Conservation (phyloP, 2,113 vertebrate species). For the Cavia aperea region DNA sequence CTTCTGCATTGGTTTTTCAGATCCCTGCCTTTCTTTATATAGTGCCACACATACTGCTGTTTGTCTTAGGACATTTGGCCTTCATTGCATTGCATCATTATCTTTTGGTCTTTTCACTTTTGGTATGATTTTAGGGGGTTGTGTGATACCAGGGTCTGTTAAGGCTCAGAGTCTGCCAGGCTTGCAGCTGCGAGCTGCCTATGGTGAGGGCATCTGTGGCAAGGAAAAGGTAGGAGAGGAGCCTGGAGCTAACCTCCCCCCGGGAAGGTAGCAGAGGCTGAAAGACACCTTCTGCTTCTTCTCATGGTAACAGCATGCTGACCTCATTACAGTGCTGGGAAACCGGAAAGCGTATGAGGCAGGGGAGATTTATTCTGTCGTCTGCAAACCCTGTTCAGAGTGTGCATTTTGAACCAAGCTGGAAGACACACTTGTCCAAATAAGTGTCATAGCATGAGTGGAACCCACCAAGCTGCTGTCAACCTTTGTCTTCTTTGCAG, state of each 20-base stretch:
- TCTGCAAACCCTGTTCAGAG: neutral
- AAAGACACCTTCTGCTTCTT: neutral
- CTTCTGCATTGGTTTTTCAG: neutral
- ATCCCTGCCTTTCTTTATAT: neutral
- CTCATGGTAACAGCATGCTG: rapidly evolving
- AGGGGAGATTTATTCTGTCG: neutral
- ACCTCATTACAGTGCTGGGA: neutral
- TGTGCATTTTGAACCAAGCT: neutral
- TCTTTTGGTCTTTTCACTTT: neutral
- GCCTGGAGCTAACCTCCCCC: neutral
- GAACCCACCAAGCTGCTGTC: neutral
- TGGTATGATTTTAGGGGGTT: neutral
- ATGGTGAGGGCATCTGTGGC: neutral
- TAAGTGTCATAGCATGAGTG: neutral
- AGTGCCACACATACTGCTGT: neutral
- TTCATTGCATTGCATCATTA: neutral
- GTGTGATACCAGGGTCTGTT: neutral
- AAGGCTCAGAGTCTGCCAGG: neutral
- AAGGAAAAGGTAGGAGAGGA: neutral
- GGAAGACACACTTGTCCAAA: neutral
- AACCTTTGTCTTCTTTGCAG: neutral
- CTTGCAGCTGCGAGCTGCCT: neutral
- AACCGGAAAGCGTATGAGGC: neutral
- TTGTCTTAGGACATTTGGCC: neutral
- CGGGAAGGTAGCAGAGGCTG: rapidly evolving